Percentiles rank a stretch among this genome's conserved stretches.
Conservation (phyloP, 2,113 vertebrate genomes). For the Bos taurus region DNA sequence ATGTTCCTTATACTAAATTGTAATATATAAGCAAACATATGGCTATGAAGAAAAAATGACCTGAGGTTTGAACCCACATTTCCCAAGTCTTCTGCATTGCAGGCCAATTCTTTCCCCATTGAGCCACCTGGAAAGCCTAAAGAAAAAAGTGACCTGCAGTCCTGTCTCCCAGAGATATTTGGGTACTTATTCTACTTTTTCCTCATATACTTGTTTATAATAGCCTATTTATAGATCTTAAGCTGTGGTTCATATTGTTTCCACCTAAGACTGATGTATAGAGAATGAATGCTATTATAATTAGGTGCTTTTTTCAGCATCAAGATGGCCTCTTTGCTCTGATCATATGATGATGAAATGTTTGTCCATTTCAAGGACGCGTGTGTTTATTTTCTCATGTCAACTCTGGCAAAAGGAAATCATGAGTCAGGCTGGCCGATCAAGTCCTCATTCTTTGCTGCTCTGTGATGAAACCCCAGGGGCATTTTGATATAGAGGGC, state of each 20-base stretch:
- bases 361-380: conserved; percentile 3
- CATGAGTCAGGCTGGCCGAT: not conserved
- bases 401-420: not conserved
- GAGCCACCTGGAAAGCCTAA: not conserved
- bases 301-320: not conserved
- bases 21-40: not conserved
- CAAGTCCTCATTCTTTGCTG: not conserved
- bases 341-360: not conserved
- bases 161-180: not conserved
- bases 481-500: not conserved
- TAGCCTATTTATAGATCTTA: not conserved
- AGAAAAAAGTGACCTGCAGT: not conserved
- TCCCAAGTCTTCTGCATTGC: not conserved
- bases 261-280: not conserved
- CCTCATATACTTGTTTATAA: not conserved
- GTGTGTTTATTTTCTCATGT: not conserved
- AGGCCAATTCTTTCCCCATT: not conserved
- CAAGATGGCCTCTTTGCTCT: not conserved
- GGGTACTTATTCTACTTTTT: not conserved
- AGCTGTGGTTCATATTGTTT: not conserved
- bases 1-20: not conserved
- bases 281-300: not conserved
- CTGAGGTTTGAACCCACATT: not conserved
- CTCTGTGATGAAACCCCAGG: not conserved
- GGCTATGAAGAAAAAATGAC: not conserved